phyloP scores from a whole-genome alignment of 2,888 invertebrate genomes.

The Malthinus seriepunctatus region DNA sequence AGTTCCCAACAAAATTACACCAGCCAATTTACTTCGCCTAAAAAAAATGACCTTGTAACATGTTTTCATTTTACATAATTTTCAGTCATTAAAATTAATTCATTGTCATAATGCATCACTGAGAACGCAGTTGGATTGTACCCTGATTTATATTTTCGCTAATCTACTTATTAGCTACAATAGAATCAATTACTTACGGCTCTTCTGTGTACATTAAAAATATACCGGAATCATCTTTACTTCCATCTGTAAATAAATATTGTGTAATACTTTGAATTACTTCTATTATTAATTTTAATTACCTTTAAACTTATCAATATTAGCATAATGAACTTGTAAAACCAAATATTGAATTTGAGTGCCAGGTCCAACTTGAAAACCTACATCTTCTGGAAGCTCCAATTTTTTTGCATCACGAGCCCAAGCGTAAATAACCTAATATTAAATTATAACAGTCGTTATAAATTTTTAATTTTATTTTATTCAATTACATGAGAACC shows the following conservation, averaged over 20 bases:
- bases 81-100: background rate
- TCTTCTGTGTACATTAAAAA: constrained; percentile 76
- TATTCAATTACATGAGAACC: constrained; percentile 66
- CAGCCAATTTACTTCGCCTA: constrained; percentile 86
- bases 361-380: constrained; percentile 86
- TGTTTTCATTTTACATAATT: background rate
- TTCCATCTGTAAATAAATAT: constrained; percentile 62
- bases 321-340: constrained; percentile 72
- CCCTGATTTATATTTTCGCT: too few species aligned
- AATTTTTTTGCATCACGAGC: constrained; percentile 87
- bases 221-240: constrained; percentile 84
- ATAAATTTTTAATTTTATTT: background rate
- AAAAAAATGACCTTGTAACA: constrained; percentile 38
- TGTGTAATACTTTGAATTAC: constrained; percentile 25
- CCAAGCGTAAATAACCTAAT: constrained; percentile 91
- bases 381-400: constrained; percentile 81
- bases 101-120: too few species aligned
- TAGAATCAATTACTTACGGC: constrained; percentile 61
- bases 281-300: background rate
- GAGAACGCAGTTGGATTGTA: too few species aligned
- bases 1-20: constrained; percentile 88
- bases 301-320: constrained; percentile 33
- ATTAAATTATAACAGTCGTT: constrained; percentile 8
- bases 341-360: constrained; percentile 88
- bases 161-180: too few species aligned